Evolutionary conservation across 1,140 invertebrate species (phyloP), one percentile per base, ranked within the genome.

Genomic region (Matsumurasca onukii): DNA sequence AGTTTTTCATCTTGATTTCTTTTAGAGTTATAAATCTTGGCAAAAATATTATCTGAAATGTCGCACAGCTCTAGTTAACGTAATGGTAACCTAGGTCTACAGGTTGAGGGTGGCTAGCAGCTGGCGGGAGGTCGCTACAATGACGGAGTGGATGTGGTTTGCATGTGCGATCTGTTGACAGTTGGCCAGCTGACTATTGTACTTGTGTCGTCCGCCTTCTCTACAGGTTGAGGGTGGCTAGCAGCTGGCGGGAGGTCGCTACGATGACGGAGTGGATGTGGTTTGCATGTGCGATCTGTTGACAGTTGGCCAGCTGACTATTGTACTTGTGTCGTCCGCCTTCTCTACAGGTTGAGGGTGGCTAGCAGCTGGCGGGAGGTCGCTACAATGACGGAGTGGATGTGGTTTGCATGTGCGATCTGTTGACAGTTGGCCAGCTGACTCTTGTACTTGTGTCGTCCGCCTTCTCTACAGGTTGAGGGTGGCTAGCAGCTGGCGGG

Each of bases 231-330:
- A 73, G 64, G 20, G 71, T 70, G 25, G 80, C 79, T 69, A 87
- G 73, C 67, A 87, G 78, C 72, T 86, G 84, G 68, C 85, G 82
- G 24, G 84, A 83, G 52, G 84, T 86, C 66, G 83, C 82, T 68
- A 85, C 84, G 61, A 87, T 84, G 69, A 86, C 78, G 59, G 83
- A 82, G 73, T 82, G 84, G 12, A 87, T 83, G 68, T 86, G 83
- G 76, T 86, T 85, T 5, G 86, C 86, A 57, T 85, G 83, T 74
- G 66, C 67, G 2, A 73, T 69, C 30, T 72, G 70, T 48, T 73
- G 73, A 62, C 75, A 76, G 2, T 52, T 70, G 20, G 74, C 57
- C 17, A 75, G 67, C 64, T 75, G 73, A 12, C 64, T 51, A 34
- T 72, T 57, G 31, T 68, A 72, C 68, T n/a, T n/a, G n/a, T n/a